Percentiles rank a stretch among this genome's conserved stretches.
Evolutionary conservation across 2,888 invertebrate species (phyloP).

Genomic region (Ernsta delagoae): DNA sequence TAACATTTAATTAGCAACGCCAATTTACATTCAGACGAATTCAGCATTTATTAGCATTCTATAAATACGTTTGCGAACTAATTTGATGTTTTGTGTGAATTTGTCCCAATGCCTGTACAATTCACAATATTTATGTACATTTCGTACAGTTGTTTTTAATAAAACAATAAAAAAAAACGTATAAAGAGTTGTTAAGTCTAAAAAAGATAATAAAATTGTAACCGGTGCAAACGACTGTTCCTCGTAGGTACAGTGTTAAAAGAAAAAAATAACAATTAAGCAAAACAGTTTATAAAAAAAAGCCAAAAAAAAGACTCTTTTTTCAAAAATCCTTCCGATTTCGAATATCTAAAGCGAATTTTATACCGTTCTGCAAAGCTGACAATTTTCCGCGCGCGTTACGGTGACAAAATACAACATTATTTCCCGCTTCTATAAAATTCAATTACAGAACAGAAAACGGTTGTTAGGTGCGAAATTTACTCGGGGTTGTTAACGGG

Average conservation of each 20-base stretch:
- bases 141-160: no score
- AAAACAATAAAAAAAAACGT: no score
- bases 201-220: no score
- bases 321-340: no score
- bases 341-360: not conserved
- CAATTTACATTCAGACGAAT: not conserved
- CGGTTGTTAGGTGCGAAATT: slow-evolving; percentile 29
- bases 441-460: slow-evolving; percentile 32
- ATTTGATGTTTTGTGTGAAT: slow-evolving; percentile 7
- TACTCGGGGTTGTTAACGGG: slow-evolving; percentile 29
- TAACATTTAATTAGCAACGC: slow-evolving; percentile 13
- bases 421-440: slow-evolving; percentile 27
- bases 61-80: slow-evolving; percentile 4
- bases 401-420: slow-evolving; percentile 19
- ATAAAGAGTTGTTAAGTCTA: no score
- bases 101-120: not conserved
- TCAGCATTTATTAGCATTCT: slow-evolving; percentile 2
- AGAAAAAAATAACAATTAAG: no score
- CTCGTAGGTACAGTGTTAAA: no score
- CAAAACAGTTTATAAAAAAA: no score
- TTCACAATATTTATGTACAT: no score
- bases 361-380: not conserved
- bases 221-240: no score
- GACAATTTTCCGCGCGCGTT: not conserved
- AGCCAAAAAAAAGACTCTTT: no score